These are phyloP conservation scores for Megaceryle alcyon DNA, from an alignment of 2,797 vertebrate species.

Conservation along the genomic window DNA sequence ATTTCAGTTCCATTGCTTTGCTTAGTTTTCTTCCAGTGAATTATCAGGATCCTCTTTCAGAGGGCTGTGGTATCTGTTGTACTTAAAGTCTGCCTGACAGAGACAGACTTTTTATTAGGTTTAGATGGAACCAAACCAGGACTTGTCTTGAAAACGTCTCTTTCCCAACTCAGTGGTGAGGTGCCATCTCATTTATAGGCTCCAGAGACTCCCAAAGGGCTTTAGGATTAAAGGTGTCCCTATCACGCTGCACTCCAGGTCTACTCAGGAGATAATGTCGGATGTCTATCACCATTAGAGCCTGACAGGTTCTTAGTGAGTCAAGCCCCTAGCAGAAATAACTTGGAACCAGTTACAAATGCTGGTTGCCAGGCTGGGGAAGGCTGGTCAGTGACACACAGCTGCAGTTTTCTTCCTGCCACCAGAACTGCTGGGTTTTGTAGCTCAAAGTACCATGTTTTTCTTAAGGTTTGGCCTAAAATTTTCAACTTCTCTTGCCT, in stretches of 20 bases:
- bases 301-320: neutral
- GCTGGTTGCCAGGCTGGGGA: neutral
- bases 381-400: neutral
- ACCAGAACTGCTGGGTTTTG: neutral
- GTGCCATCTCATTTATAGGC: neutral
- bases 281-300: neutral
- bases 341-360: neutral
- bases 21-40: neutral
- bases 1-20: neutral
- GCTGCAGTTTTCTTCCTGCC: neutral
- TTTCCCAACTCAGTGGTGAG: neutral
- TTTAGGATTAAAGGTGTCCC: neutral
- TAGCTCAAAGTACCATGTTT: neutral
- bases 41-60: neutral
- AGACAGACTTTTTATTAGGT: neutral
- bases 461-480: neutral
- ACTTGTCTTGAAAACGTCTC: neutral
- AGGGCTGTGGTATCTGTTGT: neutral
- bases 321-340: neutral
- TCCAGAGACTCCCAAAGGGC: neutral
- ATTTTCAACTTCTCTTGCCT: neutral
- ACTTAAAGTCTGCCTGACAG: neutral
- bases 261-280: rapidly evolving
- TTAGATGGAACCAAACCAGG: neutral
- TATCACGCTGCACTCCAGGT: neutral